A percentile compares a stretch with the other conserved stretches of the same genome.
Conservation (phyloP, 2,797 vertebrate genomes). For the Xenops minutus region DNA sequence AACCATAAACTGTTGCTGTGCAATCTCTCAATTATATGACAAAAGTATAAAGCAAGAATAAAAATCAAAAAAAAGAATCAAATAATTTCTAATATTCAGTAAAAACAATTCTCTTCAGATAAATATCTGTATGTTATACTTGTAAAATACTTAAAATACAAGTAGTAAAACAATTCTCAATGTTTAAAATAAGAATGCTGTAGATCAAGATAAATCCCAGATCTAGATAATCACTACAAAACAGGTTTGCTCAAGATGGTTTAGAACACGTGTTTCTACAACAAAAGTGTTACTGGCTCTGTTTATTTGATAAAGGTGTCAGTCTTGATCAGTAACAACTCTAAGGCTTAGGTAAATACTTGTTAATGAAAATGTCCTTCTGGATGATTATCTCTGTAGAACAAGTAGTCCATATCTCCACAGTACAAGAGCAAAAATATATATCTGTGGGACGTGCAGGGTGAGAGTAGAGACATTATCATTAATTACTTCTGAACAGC, state of each 20-base stretch:
- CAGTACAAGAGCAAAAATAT: background rate
- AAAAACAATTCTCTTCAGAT: background rate
- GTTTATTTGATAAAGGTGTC: background rate
- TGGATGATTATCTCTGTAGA: background rate
- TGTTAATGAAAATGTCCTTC: background rate
- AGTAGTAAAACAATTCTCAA: background rate
- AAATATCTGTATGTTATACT: background rate
- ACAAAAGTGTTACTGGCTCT: background rate
- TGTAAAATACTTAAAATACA: conserved; percentile 3
- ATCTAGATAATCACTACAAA: background rate
- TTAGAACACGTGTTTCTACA: background rate
- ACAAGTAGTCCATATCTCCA: background rate
- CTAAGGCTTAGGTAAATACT: background rate
- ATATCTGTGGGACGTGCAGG: background rate
- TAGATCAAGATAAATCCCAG: background rate
- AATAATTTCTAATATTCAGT: background rate
- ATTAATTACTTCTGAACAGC: conserved; percentile 51
- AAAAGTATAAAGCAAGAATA: background rate
- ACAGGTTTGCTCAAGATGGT: background rate
- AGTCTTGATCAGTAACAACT: background rate
- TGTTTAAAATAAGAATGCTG: background rate
- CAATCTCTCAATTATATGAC: conserved; percentile 7
- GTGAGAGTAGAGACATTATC: background rate
- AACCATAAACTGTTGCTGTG: background rate
- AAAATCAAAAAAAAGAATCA: background rate